These are phyloP conservation scores for Agrochola lychnidis DNA, from an alignment of 2,888 invertebrate genomes.

Conservation along the genomic window DNA sequence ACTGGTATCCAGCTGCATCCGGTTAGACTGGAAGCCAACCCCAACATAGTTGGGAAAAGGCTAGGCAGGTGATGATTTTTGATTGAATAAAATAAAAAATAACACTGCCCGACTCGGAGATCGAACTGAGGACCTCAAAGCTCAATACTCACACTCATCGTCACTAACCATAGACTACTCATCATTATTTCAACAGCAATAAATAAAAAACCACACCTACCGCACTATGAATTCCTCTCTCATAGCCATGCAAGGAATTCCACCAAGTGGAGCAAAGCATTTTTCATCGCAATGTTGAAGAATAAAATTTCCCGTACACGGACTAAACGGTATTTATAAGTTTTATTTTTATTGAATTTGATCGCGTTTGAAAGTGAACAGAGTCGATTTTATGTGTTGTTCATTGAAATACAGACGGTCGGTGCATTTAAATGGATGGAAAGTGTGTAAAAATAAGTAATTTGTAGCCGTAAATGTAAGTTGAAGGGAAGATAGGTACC, in stretches of 20 bases:
- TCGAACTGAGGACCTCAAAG: not conserved
- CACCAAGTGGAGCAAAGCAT: slow-evolving; percentile 68
- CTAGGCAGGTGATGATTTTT: too few species aligned
- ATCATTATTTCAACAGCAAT: not conserved
- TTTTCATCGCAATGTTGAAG: slow-evolving; percentile 64
- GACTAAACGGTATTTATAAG: slow-evolving; percentile 29
- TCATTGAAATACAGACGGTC: not conserved
- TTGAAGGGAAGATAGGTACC: not conserved
- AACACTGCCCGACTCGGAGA: not conserved
- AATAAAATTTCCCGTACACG: slow-evolving; percentile 55
- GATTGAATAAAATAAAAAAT: not conserved
- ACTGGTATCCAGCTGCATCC: too few species aligned
- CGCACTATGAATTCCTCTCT: slow-evolving; percentile 66
- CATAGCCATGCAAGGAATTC: slow-evolving; percentile 56
- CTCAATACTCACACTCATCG: not conserved
- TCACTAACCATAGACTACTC: not conserved
- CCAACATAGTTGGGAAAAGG: too few species aligned
- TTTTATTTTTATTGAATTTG: slow-evolving; percentile 49
- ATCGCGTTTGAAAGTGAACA: not conserved
- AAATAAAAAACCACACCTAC: not conserved
- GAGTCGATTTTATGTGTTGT: not conserved
- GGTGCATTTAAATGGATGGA: not conserved
- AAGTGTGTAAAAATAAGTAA: not conserved
- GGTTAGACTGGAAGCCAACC: too few species aligned
- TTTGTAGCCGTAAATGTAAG: not conserved